phyloP scores from a whole-genome alignment of 2,888 invertebrate genomes.

The Drosophila atripex region DNA sequence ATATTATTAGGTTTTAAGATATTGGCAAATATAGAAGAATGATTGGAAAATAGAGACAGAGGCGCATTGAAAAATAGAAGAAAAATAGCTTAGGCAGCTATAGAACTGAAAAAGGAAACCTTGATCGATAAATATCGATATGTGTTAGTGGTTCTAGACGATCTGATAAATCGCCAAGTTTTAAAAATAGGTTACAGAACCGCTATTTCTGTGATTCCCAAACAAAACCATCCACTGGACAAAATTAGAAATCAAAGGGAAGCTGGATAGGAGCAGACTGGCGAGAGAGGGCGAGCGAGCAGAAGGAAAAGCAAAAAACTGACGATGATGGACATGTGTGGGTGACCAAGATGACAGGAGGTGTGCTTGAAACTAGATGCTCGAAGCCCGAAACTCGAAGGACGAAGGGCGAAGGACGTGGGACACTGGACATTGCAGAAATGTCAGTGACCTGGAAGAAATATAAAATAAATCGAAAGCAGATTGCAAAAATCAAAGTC shows the following conservation, averaged over 20 bases:
- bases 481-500: conserved; percentile 76
- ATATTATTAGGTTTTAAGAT: no score
- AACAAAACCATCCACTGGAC: conserved; percentile 56
- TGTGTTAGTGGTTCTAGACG: no score
- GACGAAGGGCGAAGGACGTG: conserved; percentile 8
- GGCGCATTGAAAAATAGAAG: no score
- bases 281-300: not conserved
- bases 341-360: conserved; percentile 4
- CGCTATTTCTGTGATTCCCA: not conserved
- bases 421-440: conserved; percentile 45
- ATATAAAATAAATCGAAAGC: conserved; percentile 75
- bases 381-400: not conserved
- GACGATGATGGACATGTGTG: conserved; percentile 39
- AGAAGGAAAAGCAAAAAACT: not conserved
- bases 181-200: not conserved
- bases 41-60: no score
- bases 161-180: not conserved
- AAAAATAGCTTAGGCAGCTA: no score
- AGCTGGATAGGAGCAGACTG: conserved; percentile 20
- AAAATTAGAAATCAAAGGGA: conserved; percentile 65
- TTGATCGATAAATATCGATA: no score
- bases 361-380: no score
- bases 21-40: no score
- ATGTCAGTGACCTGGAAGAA: conserved; percentile 72
- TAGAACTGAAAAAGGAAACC: no score